Conservation (phyloP, 2,797 vertebrate species). For the Ambastaia sidthimunki region DNA sequence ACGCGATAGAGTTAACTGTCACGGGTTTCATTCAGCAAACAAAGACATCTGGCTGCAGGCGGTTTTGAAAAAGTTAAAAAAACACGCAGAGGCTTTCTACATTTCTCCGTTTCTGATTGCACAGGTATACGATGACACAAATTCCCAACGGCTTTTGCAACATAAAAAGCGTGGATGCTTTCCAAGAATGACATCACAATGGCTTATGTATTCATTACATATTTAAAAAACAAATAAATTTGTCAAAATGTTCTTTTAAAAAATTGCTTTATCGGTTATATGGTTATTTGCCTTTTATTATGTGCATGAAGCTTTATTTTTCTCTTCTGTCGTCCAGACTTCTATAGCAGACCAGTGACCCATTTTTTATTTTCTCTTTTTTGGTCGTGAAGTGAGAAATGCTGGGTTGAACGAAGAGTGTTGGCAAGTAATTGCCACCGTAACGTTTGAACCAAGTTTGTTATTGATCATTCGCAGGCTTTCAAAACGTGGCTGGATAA, state of each 20-base stretch:
- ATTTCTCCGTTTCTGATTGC: slow-evolving; percentile 30
- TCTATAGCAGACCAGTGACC: not conserved
- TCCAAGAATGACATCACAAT: slow-evolving; percentile 49
- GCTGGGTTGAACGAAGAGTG: not conserved
- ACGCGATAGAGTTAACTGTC: slow-evolving; percentile 39
- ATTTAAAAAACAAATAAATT: not conserved
- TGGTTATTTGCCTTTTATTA: not conserved
- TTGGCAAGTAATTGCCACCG: not conserved
- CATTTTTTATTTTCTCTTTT: not conserved
- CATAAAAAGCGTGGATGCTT: slow-evolving; percentile 38
- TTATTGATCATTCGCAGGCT: slow-evolving; percentile 5
- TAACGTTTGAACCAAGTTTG: not conserved
- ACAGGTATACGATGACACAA: slow-evolving; percentile 39
- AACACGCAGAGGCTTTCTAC: not conserved
- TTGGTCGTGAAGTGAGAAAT: not conserved
- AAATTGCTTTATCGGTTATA: not conserved
- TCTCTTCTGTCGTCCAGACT: not conserved
- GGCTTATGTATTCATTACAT: not conserved
- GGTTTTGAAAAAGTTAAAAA: slow-evolving; percentile 20
- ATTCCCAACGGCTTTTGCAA: slow-evolving; percentile 36
- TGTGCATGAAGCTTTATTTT: not conserved
- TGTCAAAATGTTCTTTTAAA: no score
- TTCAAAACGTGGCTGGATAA: not conserved
- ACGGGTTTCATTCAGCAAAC: slow-evolving; percentile 30
- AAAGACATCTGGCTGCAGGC: slow-evolving; percentile 41